Conservation (phyloP, 2,888 invertebrate genomes). For the Cryptus viduatorius region DNA sequence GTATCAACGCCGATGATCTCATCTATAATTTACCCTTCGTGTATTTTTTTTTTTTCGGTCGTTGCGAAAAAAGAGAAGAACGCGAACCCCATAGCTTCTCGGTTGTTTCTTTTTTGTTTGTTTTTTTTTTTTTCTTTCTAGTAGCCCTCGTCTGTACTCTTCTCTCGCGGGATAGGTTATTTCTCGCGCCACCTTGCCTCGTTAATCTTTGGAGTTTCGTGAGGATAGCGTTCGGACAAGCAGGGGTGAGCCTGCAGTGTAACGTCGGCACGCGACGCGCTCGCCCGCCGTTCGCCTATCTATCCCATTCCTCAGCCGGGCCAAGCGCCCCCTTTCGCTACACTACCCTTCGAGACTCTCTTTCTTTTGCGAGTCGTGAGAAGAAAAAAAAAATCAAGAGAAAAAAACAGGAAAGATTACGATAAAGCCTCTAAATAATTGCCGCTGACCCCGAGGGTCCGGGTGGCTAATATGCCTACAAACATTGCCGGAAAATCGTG, state of each 20-base stretch:
- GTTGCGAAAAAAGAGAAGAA: constrained; percentile 35
- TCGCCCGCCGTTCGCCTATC: constrained; percentile 75
- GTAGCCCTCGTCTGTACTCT: constrained; percentile 49
- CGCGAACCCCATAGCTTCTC: constrained; percentile 14
- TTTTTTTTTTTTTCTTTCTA: constrained; percentile 7
- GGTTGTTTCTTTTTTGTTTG: constrained; percentile 42
- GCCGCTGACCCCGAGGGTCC: constrained; percentile 72
- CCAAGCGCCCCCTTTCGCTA: constrained; percentile 41
- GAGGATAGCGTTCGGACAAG: constrained; percentile 81
- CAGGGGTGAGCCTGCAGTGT: constrained; percentile 76
- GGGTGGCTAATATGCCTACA: constrained; percentile 73
- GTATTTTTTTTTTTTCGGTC: constrained; percentile 25
- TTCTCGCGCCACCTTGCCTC: constrained; percentile 82
- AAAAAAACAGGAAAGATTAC: constrained; percentile 76
- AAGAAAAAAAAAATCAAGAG: constrained; percentile 52
- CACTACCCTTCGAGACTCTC: constrained; percentile 69
- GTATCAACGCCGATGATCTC: neutral
- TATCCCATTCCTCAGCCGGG: constrained; percentile 80
- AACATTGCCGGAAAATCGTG: constrained; percentile 40
- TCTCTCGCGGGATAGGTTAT: constrained; percentile 78
- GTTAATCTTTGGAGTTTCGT: constrained; percentile 83
- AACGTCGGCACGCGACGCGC: constrained; percentile 81
- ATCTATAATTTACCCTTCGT: constrained; percentile 1
- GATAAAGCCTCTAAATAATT: constrained; percentile 82
- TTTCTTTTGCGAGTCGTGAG: constrained; percentile 78